Base-by-base conservation (phyloP, 1,140 invertebrate species). In the Drosophila dunni region DNA sequence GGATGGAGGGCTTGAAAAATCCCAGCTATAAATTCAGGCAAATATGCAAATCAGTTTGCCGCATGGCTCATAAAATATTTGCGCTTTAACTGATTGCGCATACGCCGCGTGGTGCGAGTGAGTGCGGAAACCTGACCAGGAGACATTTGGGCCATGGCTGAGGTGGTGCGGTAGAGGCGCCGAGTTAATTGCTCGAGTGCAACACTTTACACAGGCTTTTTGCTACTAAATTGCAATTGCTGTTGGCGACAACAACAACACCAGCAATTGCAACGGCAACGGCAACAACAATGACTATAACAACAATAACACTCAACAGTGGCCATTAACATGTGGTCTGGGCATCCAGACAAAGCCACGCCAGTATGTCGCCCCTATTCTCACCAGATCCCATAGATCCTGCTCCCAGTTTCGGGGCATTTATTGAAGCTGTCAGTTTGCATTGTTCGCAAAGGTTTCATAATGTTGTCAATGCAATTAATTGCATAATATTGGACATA, bases 391-490 rank as follows among this genome's bases (percentile, higher is more conserved):
- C 24, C 40, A 17, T 42, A 36, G 20, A 38, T 24, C 58, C 3
- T 20, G 56, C 61, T 60, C 66, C 66, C 77, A 46, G 56, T 69
- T 68, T 61, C 50, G 64, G 76, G 60, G 51, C 69, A 75, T 85
- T 75, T 82, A 79, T 74, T 65, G 65, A 53, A 71, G 56, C 83
- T 86, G 83, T 86, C 83, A 86, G 65, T 50, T 72, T 79, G 72
- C 51, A 82, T 86, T 82, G 73, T 74, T 75, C 57, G 69, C 73
- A 76, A 77, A 78, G 68, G 77, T 78, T 69, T 88, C 83, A 88
- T 79, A 88, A 79, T 88, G 79, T 76, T 88, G 79, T 79, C 83
- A 82, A 78, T 86, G 83, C 77, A 86, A 86, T 86, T 86, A 86
- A 86, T 88, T 88, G 79, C 83, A 88, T 75, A 81, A 86, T 82